Base-by-base conservation (phyloP, 2,797 vertebrate genomes). In the Trachops cirrhosus region DNA sequence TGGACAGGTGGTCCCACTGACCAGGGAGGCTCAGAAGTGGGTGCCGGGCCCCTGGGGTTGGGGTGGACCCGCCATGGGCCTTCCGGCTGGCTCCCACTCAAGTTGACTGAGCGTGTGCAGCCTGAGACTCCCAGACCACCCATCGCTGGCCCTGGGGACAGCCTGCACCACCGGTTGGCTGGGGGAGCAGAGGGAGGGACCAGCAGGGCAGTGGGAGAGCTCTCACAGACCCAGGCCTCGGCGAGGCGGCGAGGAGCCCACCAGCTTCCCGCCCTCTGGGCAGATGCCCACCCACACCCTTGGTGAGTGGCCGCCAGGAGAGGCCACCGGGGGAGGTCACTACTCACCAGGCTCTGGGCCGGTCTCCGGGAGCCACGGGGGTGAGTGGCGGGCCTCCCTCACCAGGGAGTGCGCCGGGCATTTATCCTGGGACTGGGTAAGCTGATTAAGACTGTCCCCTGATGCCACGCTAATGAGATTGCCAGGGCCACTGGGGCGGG, bases 381-480 rank as follows among this genome's bases (percentile, higher is more conserved):
- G n/a, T 19, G 29, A 9, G 71, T 4, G 37, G 32, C 50, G 22
- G 19, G 59, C 5, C 37, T 91, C 89, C 64, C 24, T 57, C 64
- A 32, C 75, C 67, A 71, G 46, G 62, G 22, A 0, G 24, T 44
- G 11, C 3, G 93, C 82, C 39, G 24, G 52, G 93, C 95, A 97
- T 95, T 98, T 98, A 98, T 97, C 96, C 86, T 89, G 80, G 86
- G 79, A 82, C 12, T 50, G 67, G 77, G 48, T 98, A 98, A 98
- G 98, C 97, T 97, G 99, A 99, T 99, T 99, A 98, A 0, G 74
- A 91, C 83, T 54, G 96, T 97, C 6, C 97, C 97, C 46, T 48
- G 46, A 48, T 9, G 46, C 46, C 46, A 48, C 46, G 97, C 98
- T 96, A 50, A 80, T 97, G 97, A 97, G 97, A 97, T 98, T 97